Conservation (phyloP, 2,797 vertebrate species). For the Perdix hodgsoniae region DNA sequence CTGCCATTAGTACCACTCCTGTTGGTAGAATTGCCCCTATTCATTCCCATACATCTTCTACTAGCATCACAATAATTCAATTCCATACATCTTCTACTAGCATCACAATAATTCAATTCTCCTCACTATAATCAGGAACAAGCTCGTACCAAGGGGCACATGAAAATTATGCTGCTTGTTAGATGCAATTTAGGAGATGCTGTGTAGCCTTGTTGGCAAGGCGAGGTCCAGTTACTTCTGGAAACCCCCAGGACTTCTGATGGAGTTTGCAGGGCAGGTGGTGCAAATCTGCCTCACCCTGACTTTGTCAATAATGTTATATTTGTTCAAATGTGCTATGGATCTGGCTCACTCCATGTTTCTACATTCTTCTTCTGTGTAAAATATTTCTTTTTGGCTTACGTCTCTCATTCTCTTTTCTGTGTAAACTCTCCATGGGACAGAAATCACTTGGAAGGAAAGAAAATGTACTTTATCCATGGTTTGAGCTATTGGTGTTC, state of each 20-base stretch:
- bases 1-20: not conserved
- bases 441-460: not conserved
- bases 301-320: not conserved
- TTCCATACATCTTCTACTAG: not conserved
- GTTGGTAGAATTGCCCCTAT: not conserved
- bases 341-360: not conserved
- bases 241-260: not conserved
- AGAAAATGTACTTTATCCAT: accelerated
- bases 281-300: not conserved
- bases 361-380: not conserved
- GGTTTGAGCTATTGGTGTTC: not conserved
- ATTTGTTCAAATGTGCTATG: not conserved
- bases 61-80: not conserved
- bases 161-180: not conserved
- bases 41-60: not conserved
- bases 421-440: accelerated
- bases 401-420: not conserved
- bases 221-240: not conserved
- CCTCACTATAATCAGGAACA: not conserved
- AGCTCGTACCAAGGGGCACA: not conserved
- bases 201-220: not conserved
- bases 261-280: not conserved
- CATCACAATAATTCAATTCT: not conserved
- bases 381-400: not conserved
- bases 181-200: not conserved